Base-by-base conservation (phyloP, 2,797 vertebrate species). In the Crocidura indochinensis region DNA sequence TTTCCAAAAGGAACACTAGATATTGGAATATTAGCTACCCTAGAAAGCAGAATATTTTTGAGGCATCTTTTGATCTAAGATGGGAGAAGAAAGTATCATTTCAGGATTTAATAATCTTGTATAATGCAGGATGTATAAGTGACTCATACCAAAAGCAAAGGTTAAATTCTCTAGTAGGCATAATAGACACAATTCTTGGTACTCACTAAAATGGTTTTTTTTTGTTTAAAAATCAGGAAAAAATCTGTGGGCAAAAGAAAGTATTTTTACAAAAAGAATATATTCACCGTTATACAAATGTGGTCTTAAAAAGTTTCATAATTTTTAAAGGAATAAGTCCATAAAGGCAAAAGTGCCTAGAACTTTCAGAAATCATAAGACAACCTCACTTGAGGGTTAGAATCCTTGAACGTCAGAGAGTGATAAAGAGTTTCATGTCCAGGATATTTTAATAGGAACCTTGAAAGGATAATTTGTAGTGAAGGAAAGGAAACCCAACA, bases 201-300 rank as follows among this genome's bases (percentile, higher is more conserved):
- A 72, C 5, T 47, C 26, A 46, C 49, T 14, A 88, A 76, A 80
- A 69, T 62, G 5, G 56, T 84, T 86, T 72, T 0, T 26, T 74
- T 80, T 69, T 22, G 68, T 90, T 86, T 44, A 68, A 88, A 88
- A 88, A 86, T 67, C 6, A 68, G 38, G 68, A 92, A 64, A 81
- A 88, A 74, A 71, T 71, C 81, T 69, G 84, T 31, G 84, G 53
- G 60, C 38, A 44, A 17, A 90, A 88, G 24, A 74, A 29, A 87
- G 76, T n/a, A 8, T n/a, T 79, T 92, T 79, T 75, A 60, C 20
- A 69, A 62, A 71, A 77, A 76, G 67, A 90, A 84, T 47, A 84
- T 56, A 72, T 53, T 27, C 20, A 73, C 69, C 4, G 65, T 94
- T 78, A 83, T 88, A 78, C 14, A 20, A 94, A 82, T 84, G 60